Base-by-base conservation (phyloP, 1,140 invertebrate species). In the Tetramorium parvispinum region DNA sequence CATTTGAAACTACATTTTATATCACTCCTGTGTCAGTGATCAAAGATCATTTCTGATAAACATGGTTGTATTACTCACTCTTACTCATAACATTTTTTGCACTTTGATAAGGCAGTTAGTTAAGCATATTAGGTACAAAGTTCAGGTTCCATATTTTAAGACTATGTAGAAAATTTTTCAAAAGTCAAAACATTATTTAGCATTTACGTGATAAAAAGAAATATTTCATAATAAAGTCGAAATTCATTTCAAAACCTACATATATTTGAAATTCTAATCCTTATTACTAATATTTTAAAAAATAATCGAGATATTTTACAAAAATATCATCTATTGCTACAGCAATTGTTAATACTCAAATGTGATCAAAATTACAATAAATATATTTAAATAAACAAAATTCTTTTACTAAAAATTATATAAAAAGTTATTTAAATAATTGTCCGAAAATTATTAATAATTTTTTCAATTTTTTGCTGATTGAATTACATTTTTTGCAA, bases 11-110 rank as follows among this genome's bases (percentile, higher is more conserved):
- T 61, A 75, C 18, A 83, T 59, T 73, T 73, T 59, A 43, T 59
- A 59, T 83, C 32, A 24, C 16, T 49, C 4, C 13, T 24, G 24
- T 24, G 68, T 83, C 40, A 83, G 1, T 32, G 53, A 83, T 83
- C 68, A 83, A 73, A 82, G 66, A 61, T 49, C 55, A 27, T 21
- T 46, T 75, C 10, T 55, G 68, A 83, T 83, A 37, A 75, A 21
- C 5, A 7, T 59, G 16, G 49, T 78, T 65, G 10, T 40, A 81
- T 83, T 83, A 75, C 24, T 83, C 79, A 83, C 37, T 82, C 18
- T 71, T 82, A 46, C 4, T 70, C 3, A 37, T 59, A 57, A 10
- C 43, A 59, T 59, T 57, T 57, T 18, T 37, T 6, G 43, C 13
- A 24, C 18, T 61, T 59, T 68, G 77, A 57, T 73, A 65, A 82